phyloP scores from a whole-genome alignment of 2,113 vertebrate genomes.

The Polypterus bichir region DNA sequence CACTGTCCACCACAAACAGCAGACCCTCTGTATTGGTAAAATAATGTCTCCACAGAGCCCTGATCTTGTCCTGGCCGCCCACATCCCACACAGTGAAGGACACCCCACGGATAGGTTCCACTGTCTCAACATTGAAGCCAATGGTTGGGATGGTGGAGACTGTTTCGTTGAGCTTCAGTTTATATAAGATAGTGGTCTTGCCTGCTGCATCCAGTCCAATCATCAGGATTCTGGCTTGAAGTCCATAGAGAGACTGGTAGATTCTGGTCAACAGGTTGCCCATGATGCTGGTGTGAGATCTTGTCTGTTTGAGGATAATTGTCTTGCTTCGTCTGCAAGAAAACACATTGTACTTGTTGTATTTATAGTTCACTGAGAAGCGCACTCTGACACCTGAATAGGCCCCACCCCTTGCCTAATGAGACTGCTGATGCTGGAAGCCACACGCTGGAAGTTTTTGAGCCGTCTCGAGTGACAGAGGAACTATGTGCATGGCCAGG shows the following conservation, averaged over 20 bases:
- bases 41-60: slow-evolving; percentile 19
- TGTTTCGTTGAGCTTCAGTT: slow-evolving; percentile 21
- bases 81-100: slow-evolving; percentile 26
- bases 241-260: slow-evolving; percentile 4
- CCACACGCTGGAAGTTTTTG: neutral
- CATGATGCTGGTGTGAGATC: slow-evolving; percentile 5
- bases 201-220: too few relatives aligned
- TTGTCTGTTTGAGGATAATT: neutral
- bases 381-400: too few relatives aligned
- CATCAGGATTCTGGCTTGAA: slow-evolving; percentile 18
- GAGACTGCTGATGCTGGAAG: neutral
- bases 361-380: neutral
- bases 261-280: slow-evolving; percentile 20
- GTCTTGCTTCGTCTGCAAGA: neutral
- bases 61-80: slow-evolving; percentile 12
- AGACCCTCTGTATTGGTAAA: slow-evolving; percentile 17
- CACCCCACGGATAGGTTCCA: slow-evolving; percentile 15
- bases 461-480: neutral
- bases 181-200: slow-evolving; percentile 12
- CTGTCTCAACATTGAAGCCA: slow-evolving; percentile 23
- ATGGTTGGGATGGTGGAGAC: slow-evolving; percentile 20
- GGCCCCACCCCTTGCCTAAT: too few relatives aligned
- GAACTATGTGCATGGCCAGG: neutral
- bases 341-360: neutral
- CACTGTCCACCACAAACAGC: slow-evolving; percentile 24